Percentiles rank a stretch among this genome's conserved stretches.
Conservation (phyloP, 2,888 invertebrate species). For the Drosophila borborema region DNA sequence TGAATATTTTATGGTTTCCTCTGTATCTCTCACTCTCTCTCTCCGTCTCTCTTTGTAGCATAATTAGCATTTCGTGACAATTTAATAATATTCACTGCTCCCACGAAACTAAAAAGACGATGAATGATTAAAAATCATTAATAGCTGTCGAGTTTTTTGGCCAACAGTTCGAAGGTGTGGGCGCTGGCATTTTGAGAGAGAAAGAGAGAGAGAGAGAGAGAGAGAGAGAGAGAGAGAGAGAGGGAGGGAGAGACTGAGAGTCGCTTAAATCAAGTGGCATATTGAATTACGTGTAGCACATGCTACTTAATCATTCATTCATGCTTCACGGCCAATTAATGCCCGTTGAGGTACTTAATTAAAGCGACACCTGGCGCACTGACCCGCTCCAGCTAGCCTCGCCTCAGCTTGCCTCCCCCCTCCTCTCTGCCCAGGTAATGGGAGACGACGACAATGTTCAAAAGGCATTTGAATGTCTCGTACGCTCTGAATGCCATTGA, state of each 20-base stretch:
- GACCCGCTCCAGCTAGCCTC: background rate
- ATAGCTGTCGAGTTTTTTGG: slow-evolving; percentile 32
- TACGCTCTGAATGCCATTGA: slow-evolving; percentile 41
- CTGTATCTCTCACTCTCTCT: background rate
- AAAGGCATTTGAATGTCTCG: slow-evolving; percentile 24
- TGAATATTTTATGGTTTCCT: background rate
- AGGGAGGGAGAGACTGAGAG: background rate
- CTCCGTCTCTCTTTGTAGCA: background rate
- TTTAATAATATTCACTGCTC: slow-evolving; percentile 8
- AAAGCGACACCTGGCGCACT: slow-evolving; percentile 41
- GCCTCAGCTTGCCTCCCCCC: background rate
- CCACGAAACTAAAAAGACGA: slow-evolving; percentile 7
- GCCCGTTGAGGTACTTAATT: slow-evolving; percentile 33
- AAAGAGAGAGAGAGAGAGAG: too few species aligned
- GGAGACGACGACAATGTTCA: slow-evolving; percentile 40
- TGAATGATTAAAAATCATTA: slow-evolving; percentile 32
- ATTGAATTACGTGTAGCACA: slow-evolving; percentile 23
- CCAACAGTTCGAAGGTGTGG: slow-evolving; percentile 28
- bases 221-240: background rate
- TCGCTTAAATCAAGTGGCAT: slow-evolving; percentile 31
- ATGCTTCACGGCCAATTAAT: slow-evolving; percentile 57
- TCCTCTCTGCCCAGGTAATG: slow-evolving; percentile 26
- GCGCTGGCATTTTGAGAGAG: slow-evolving; percentile 8
- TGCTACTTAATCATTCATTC: slow-evolving; percentile 62
- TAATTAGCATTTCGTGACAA: slow-evolving; percentile 3